Percentiles rank a stretch among this genome's conserved stretches.
Conservation (phyloP, 2,113 vertebrate species). For the Sceloporus tristichus region DNA sequence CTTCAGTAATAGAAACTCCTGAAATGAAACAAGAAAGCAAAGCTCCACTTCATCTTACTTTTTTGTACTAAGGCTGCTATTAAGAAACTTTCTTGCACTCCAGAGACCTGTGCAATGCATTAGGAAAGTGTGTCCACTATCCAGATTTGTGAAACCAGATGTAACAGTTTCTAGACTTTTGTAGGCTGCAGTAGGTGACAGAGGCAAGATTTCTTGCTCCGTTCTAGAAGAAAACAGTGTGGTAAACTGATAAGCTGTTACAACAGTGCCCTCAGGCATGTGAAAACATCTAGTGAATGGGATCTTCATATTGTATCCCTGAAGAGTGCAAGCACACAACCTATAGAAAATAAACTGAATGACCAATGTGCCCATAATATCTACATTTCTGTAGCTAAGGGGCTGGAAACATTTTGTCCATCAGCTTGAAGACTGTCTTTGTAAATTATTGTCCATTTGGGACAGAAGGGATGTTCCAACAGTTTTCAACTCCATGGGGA, state of each 20-base stretch:
- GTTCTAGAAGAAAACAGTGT: neutral
- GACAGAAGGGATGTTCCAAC: neutral
- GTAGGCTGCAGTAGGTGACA: rapidly evolving
- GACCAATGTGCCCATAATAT: neutral
- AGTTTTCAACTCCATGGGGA: neutral
- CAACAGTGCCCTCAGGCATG: neutral
- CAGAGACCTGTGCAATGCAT: neutral
- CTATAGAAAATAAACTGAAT: neutral
- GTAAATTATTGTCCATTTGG: neutral
- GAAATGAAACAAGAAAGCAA: neutral
- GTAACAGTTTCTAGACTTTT: conserved; percentile 48
- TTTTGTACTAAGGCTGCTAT: neutral
- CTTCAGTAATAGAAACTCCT: neutral
- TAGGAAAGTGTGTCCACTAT: conserved; percentile 41
- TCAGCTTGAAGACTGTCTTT: neutral
- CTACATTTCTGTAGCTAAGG: neutral
- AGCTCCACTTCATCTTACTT: no score
- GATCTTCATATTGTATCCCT: neutral
- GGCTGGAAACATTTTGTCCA: neutral
- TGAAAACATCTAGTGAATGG: neutral
- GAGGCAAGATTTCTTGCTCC: neutral
- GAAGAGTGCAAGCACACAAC: neutral
- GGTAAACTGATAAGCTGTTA: neutral
- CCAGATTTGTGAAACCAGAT: conserved; percentile 49
- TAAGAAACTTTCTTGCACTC: neutral